Evolutionary conservation across 2,888 invertebrate species (phyloP).

Genomic region (Cheilosia impressa): DNA sequence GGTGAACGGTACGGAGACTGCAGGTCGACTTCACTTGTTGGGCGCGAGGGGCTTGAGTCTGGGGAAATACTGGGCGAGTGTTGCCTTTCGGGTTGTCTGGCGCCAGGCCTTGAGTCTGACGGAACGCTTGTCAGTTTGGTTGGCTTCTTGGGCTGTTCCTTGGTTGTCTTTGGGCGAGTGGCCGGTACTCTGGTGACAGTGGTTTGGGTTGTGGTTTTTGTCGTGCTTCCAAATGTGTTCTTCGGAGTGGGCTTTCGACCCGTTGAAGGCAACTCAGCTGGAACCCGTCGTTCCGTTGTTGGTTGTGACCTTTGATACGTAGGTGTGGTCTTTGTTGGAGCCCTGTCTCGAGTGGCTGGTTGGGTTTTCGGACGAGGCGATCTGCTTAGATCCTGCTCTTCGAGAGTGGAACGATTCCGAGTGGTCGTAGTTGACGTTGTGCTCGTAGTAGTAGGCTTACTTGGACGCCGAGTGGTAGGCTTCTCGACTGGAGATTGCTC

Average conservation of each 20-base stretch:
- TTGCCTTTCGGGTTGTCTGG: conserved; percentile 48
- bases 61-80: conserved; percentile 80
- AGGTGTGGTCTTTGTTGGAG: conserved; percentile 44
- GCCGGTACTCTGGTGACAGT: conserved; percentile 71
- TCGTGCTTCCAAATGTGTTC: conserved; percentile 69
- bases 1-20: conserved; percentile 63
- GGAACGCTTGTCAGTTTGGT: conserved; percentile 72
- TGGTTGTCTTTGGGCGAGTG: conserved; percentile 49
- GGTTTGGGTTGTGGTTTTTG: conserved; percentile 66
- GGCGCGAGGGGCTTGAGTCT: conserved; percentile 78
- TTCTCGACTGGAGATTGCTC: conserved; percentile 52
- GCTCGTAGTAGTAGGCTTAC: conserved; percentile 30
- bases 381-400: conserved; percentile 46
- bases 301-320: conserved; percentile 43
- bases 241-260: conserved; percentile 34
- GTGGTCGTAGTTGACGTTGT: conserved; percentile 42
- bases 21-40: conserved; percentile 44
- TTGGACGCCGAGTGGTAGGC: conserved; percentile 46
- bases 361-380: conserved; percentile 36
- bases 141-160: conserved; percentile 46
- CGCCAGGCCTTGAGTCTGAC: conserved; percentile 24
- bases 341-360: conserved; percentile 47
- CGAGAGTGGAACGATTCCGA: conserved; percentile 41
- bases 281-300: conserved; percentile 38
- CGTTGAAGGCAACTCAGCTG: conserved; percentile 46